These are phyloP conservation scores for Drosophila equinoxialis DNA, from an alignment of 1,140 invertebrate species.

Conservation along the genomic window DNA sequence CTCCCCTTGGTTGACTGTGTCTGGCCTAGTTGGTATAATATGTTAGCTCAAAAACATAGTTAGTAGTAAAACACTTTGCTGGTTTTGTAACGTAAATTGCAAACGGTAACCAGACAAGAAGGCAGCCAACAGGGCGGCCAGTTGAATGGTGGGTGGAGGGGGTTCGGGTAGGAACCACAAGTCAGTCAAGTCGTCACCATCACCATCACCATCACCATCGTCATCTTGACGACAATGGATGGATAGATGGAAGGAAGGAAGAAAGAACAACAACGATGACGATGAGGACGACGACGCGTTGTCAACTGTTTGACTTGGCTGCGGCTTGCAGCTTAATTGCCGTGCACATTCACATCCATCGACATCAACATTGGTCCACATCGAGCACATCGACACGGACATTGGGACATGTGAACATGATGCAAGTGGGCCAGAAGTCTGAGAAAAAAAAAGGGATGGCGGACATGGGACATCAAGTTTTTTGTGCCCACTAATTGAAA, in stretches of 20 bases:
- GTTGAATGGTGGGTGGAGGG: too few relatives aligned
- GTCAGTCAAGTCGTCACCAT: slow-evolving; percentile 13
- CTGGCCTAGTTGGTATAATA: slow-evolving; percentile 10
- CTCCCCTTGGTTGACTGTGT: background rate
- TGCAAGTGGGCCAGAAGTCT: background rate
- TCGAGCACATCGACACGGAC: background rate
- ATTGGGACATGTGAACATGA: slow-evolving; percentile 35
- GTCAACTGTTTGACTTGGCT: slow-evolving; percentile 41
- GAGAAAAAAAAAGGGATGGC: too few relatives aligned
- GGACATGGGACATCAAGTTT: background rate
- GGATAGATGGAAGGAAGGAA: background rate
- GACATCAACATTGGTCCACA: background rate
- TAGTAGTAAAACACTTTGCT: slow-evolving; percentile 42
- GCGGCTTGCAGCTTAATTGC: slow-evolving; percentile 55
- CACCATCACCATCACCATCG: slow-evolving; percentile 3
- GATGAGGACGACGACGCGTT: slow-evolving; percentile 1
- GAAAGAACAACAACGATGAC: too few relatives aligned
- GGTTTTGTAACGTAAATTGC: slow-evolving; percentile 31
- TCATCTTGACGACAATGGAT: slow-evolving; percentile 31
- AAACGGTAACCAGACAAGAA: slow-evolving; percentile 14
- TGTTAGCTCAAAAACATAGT: slow-evolving; percentile 7
- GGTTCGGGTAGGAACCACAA: background rate
- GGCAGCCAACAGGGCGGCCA: too few relatives aligned
- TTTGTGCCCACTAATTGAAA: slow-evolving; percentile 39
- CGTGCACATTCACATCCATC: slow-evolving; percentile 7